Evolutionary conservation across 2,113 vertebrate genomes (phyloP).

Genomic region (Ammodytes dubius): DNA sequence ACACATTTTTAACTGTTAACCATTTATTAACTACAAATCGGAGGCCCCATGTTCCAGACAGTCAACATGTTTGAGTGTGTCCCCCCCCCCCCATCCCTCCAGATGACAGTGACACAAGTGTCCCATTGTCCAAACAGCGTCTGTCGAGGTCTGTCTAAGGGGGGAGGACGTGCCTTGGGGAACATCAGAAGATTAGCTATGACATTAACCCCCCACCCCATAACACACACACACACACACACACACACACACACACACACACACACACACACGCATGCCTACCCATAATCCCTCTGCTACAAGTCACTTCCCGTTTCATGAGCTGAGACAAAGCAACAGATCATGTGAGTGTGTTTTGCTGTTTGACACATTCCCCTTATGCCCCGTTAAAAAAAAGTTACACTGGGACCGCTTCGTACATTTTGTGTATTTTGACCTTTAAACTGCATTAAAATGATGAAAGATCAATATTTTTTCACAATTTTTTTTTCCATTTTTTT

Average conservation of each 20-base stretch:
- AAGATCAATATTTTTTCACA: too few relatives aligned
- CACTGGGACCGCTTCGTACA: too few relatives aligned
- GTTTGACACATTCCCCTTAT: conserved; percentile 42
- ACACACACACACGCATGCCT: conserved; percentile 48
- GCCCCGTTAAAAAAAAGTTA: too few relatives aligned
- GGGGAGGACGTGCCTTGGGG: conserved; percentile 57
- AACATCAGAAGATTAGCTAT: conserved; percentile 74
- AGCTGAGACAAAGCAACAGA: conserved; percentile 76
- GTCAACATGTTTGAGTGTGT: conserved; percentile 39
- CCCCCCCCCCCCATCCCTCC: conserved; percentile 11
- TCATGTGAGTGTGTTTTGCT: conserved; percentile 66
- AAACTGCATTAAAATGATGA: too few relatives aligned
- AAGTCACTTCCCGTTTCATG: conserved; percentile 78
- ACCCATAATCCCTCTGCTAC: conserved; percentile 78
- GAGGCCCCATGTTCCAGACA: conserved; percentile 37
- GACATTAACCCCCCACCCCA: conserved; percentile 64
- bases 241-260: conserved; percentile 38
- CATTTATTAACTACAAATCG: conserved; percentile 4
- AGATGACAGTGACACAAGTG: conserved; percentile 78
- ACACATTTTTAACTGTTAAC: too few relatives aligned
- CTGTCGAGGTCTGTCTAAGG: conserved; percentile 56
- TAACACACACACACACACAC: conserved; percentile 40
- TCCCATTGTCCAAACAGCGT: conserved; percentile 74
- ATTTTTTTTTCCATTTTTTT: too few relatives aligned
- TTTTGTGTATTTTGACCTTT: too few relatives aligned